Conservation (phyloP, 1,140 invertebrate species). For the Teleogryllus occipitalis region DNA sequence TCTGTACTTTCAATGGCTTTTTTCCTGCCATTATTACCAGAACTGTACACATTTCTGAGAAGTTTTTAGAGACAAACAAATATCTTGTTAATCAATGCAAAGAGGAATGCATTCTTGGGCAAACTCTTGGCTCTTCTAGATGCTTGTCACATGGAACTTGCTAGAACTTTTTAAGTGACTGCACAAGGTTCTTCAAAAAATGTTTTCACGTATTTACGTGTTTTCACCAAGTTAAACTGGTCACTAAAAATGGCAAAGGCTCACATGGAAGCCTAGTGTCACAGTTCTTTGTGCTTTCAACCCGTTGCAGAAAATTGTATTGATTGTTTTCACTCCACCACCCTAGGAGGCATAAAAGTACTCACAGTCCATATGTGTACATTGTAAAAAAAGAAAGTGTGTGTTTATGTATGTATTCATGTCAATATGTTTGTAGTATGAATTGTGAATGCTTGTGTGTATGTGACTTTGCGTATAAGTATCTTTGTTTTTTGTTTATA, state of each 20-base stretch:
- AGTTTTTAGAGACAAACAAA: neutral
- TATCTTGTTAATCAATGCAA: neutral
- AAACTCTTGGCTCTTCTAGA: neutral
- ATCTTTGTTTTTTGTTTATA: too few species aligned
- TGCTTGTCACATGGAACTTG: conserved; percentile 1
- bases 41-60: neutral
- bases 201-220: neutral
- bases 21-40: neutral
- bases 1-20: neutral
- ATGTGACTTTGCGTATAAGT: too few species aligned
- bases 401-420: neutral
- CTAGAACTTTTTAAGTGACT: neutral
- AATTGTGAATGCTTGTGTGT: neutral
- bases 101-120: conserved; percentile 3
- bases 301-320: conserved; percentile 8
- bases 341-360: conserved; percentile 8
- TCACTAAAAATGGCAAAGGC: conserved; percentile 13
- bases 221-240: conserved; percentile 1
- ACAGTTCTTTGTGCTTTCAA: conserved; percentile 11
- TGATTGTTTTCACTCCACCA: neutral
- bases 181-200: neutral
- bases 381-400: neutral
- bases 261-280: neutral
- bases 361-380: conserved; percentile 11
- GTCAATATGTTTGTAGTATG: neutral